These are phyloP conservation scores for Cetoscarus ocellatus DNA, from an alignment of 2,797 vertebrate genomes.

Conservation along the genomic window DNA sequence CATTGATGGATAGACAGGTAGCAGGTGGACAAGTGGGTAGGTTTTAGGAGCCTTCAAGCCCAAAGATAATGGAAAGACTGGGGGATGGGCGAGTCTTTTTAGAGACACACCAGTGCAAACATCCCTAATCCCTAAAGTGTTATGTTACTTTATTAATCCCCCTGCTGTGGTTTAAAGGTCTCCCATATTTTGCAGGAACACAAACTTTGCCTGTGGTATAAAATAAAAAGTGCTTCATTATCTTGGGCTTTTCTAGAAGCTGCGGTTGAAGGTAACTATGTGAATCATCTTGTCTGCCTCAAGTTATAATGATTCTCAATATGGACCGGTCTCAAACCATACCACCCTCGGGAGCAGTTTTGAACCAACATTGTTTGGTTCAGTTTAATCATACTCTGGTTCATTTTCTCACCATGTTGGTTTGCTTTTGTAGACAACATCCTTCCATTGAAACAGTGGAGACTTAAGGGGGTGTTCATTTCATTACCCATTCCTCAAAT, in stretches of 20 bases:
- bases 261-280: background rate
- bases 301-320: background rate
- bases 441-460: too few relatives aligned
- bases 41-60: conserved; percentile 35
- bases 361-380: too few relatives aligned
- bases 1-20: conserved; percentile 30
- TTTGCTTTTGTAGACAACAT: too few relatives aligned
- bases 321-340: too few relatives aligned
- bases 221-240: conserved; percentile 47
- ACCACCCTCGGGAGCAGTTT: too few relatives aligned
- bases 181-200: conserved; percentile 27
- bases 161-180: conserved; percentile 51
- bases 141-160: conserved; percentile 57
- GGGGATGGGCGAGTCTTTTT: conserved; percentile 16
- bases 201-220: conserved; percentile 13
- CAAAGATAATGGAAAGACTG: conserved; percentile 41
- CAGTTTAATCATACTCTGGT: too few relatives aligned
- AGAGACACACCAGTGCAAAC: conserved; percentile 23
- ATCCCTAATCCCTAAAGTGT: conserved; percentile 33
- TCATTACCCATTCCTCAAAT: too few relatives aligned
- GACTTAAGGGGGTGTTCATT: too few relatives aligned
- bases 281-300: background rate
- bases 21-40: conserved; percentile 53
- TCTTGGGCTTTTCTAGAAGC: background rate
- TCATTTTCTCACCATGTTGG: too few relatives aligned